These are phyloP conservation scores for Ooceraea biroi DNA, from an alignment of 1,140 invertebrate genomes.

Conservation along the genomic window DNA sequence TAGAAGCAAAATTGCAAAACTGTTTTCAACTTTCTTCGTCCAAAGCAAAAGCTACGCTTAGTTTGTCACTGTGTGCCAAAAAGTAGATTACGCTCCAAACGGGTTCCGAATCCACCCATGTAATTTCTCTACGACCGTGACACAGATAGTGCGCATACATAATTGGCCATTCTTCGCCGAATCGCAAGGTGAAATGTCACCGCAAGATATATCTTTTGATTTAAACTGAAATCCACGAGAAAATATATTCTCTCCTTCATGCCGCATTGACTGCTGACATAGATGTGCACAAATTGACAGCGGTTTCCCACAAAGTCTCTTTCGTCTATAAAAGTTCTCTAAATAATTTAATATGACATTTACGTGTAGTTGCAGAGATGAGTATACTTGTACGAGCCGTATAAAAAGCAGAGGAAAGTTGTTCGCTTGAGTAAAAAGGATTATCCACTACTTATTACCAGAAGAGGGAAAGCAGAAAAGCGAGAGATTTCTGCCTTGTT, in stretches of 20 bases:
- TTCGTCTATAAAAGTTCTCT: not conserved
- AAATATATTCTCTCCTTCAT: not conserved
- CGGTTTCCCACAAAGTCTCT: not conserved
- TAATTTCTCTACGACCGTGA: slow-evolving; percentile 27
- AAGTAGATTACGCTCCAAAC: not conserved
- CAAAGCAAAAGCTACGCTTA: not conserved
- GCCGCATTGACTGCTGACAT: not conserved
- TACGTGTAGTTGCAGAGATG: too few species aligned
- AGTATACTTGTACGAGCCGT: too few species aligned
- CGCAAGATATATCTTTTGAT: not conserved
- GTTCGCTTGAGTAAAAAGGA: too few species aligned
- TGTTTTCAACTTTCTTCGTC: not conserved
- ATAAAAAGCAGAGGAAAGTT: too few species aligned
- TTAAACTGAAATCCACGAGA: not conserved
- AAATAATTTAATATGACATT: not conserved
- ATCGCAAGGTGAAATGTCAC: not conserved
- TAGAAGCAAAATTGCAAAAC: not conserved
- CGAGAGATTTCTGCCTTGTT: too few species aligned
- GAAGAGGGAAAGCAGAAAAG: too few species aligned
- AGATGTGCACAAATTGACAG: not conserved
- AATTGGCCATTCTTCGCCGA: not conserved
- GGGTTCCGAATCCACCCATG: not conserved
- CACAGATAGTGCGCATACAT: not conserved
- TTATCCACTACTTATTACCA: too few species aligned
- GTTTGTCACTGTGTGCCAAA: not conserved